These are phyloP conservation scores for Megaustenia siamemsis DNA, from an alignment of 2,888 invertebrate genomes.

Conservation along the genomic window DNA sequence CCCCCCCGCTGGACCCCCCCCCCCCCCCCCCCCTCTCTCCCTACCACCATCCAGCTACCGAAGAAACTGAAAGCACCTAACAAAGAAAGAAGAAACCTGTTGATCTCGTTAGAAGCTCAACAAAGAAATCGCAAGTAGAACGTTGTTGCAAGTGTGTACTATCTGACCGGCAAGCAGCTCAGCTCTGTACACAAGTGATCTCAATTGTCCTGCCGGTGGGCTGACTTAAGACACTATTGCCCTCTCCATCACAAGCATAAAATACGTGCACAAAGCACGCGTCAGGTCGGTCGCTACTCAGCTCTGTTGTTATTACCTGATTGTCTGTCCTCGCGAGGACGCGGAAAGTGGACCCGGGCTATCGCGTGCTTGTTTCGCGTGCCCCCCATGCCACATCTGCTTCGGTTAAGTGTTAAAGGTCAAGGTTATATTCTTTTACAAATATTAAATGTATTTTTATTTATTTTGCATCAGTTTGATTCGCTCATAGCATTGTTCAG, in stretches of 20 bases:
- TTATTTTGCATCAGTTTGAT: too few species aligned
- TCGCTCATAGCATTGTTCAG: too few species aligned
- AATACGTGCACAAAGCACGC: background rate
- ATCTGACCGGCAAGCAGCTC: too few species aligned
- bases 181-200: background rate
- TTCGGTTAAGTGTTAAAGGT: background rate
- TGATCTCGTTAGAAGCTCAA: too few species aligned
- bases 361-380: background rate
- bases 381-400: background rate
- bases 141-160: background rate
- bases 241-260: background rate
- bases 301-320: background rate
- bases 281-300: too few species aligned
- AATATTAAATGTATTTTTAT: background rate
- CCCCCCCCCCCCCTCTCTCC: too few species aligned
- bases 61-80: too few species aligned
- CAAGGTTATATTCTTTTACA: background rate
- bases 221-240: background rate
- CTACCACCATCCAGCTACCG: too few species aligned
- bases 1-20: too few species aligned
- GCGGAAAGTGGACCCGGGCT: background rate
- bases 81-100: too few species aligned
- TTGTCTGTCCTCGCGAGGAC: conserved; percentile 4
- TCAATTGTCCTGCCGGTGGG: background rate
- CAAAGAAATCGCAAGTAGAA: background rate